Conservation (phyloP, 1,140 invertebrate genomes). For the Drosophila neocordata region DNA sequence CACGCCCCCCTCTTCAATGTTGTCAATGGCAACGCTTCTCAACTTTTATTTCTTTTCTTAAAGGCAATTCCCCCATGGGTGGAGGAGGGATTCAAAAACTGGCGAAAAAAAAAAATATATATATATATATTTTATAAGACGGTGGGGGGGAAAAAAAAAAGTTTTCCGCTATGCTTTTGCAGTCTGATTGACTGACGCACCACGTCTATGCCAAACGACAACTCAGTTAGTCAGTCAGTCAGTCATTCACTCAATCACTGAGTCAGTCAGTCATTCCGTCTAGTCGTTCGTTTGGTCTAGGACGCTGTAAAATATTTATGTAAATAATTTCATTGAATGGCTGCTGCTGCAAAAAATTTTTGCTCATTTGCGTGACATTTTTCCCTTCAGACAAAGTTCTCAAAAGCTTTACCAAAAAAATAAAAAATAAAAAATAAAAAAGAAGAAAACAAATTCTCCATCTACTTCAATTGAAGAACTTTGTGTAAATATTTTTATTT, state of each 20-base stretch:
- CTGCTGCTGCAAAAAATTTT: constrained; percentile 29
- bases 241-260: neutral
- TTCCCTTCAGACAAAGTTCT: constrained; percentile 30
- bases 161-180: constrained; percentile 37
- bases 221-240: neutral
- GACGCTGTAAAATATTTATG: constrained; percentile 54
- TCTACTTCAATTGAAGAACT: constrained; percentile 1
- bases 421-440: no score
- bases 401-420: neutral
- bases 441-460: constrained; percentile 13
- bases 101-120: no score
- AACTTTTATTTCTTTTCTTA: constrained; percentile 34
- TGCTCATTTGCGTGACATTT: constrained; percentile 70
- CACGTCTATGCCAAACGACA: constrained; percentile 62
- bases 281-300: constrained; percentile 7
- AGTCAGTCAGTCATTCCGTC: neutral
- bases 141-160: constrained; percentile 37
- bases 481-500: constrained; percentile 49
- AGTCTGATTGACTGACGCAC: constrained; percentile 62
- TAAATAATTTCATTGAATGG: constrained; percentile 68
- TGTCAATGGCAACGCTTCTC: constrained; percentile 67
- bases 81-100: no score
- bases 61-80: constrained; percentile 33
- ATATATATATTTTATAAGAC: neutral
- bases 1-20: constrained; percentile 21